These are phyloP conservation scores for Trissolcus japonicus DNA, from an alignment of 2,888 invertebrate genomes.

Conservation along the genomic window DNA sequence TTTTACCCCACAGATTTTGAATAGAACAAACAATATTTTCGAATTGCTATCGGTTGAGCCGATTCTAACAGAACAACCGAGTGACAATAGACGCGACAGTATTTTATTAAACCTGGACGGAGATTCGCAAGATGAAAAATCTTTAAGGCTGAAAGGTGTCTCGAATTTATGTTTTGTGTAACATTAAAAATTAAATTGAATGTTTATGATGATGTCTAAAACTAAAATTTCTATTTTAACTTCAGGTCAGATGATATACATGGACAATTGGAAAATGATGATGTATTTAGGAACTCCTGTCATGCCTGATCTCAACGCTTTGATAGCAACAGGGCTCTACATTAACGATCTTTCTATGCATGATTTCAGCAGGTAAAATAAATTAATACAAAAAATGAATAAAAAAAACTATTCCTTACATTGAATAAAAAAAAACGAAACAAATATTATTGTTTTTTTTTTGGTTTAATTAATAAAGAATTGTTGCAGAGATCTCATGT, in stretches of 20 bases:
- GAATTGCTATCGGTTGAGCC: conserved; percentile 94
- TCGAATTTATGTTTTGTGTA: neutral
- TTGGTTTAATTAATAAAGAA: neutral
- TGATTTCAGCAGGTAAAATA: conserved; percentile 91
- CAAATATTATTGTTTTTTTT: conserved; percentile 3
- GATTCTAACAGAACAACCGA: conserved; percentile 82
- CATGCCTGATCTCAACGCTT: conserved; percentile 94
- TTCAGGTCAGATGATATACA: conserved; percentile 97
- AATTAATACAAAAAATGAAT: neutral
- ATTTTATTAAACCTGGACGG: conserved; percentile 81
- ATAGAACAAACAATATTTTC: conserved; percentile 97
- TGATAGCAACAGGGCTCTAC: conserved; percentile 94
- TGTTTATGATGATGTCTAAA: neutral
- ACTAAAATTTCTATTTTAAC: neutral
- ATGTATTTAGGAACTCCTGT: conserved; percentile 97
- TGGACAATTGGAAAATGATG: conserved; percentile 98
- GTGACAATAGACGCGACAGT: conserved; percentile 78
- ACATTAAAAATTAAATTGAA: too few species aligned
- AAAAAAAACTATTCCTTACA: neutral
- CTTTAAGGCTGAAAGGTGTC: conserved; percentile 70
- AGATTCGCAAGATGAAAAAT: conserved; percentile 82
- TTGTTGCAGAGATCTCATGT: conserved; percentile 87
- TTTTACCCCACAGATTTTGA: conserved; percentile 84
- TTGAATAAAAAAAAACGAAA: neutral
- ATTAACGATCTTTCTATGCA: conserved; percentile 99